Conservation (phyloP, 2,888 invertebrate species). For the Ernsta delagoae region DNA sequence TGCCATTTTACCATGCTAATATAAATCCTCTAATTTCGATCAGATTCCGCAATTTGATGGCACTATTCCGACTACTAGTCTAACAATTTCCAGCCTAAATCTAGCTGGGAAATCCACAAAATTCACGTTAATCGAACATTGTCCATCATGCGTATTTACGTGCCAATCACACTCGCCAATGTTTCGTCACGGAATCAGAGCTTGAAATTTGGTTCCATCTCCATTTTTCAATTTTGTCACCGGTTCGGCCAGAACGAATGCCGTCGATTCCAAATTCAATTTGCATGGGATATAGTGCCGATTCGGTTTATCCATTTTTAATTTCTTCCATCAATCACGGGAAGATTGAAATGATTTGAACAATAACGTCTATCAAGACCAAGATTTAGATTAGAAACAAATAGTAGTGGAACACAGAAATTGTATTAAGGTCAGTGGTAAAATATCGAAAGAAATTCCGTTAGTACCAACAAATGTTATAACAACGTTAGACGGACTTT, state of each 20-base stretch:
- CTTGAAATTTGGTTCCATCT: slow-evolving; percentile 11
- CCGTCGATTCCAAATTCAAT: slow-evolving; percentile 32
- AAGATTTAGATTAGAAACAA: too few relatives aligned
- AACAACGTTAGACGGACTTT: too few relatives aligned
- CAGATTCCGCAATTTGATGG: neutral
- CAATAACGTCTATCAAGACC: neutral
- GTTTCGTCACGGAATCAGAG: slow-evolving; percentile 19
- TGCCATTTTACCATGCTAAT: neutral
- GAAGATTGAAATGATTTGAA: slow-evolving; percentile 12
- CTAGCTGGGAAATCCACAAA: neutral
- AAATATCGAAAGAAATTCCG: neutral
- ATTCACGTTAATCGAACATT: slow-evolving; percentile 27
- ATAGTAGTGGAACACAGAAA: neutral
- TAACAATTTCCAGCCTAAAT: neutral
- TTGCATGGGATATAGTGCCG: slow-evolving; percentile 20
- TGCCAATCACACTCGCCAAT: slow-evolving; percentile 18
- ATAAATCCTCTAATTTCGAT: neutral
- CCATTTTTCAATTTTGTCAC: slow-evolving; percentile 29
- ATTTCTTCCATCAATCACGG: slow-evolving; percentile 16
- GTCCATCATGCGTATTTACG: slow-evolving; percentile 28
- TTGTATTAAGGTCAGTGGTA: neutral
- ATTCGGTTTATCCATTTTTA: slow-evolving; percentile 27
- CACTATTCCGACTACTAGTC: neutral
- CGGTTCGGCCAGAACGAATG: slow-evolving; percentile 22
- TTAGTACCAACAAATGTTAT: neutral